A percentile compares a stretch with the other conserved stretches of the same genome.
Evolutionary conservation across 1,140 invertebrate species (phyloP).

Genomic region (Lepidurus apus): DNA sequence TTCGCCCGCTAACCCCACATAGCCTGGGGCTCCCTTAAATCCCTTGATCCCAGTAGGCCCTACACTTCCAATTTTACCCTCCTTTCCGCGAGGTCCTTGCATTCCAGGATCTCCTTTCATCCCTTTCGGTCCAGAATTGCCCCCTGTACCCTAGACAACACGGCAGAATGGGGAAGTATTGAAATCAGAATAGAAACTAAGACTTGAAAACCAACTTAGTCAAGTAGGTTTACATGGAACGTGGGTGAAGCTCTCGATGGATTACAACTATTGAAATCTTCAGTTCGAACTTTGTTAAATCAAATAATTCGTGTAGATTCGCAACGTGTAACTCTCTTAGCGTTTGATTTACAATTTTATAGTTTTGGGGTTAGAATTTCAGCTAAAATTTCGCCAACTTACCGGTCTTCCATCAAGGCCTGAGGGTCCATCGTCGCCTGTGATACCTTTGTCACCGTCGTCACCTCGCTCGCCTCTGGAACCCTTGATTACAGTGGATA

Average conservation of each 20-base stretch:
- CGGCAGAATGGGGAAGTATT: too few relatives aligned
- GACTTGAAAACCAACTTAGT: too few relatives aligned
- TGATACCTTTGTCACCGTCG: conserved; percentile 40
- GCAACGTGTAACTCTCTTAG: too few relatives aligned
- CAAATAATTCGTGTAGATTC: too few relatives aligned
- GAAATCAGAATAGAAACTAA: too few relatives aligned
- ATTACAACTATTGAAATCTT: too few relatives aligned
- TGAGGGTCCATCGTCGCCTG: conserved; percentile 54
- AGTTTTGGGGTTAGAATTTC: too few relatives aligned
- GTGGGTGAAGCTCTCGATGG: too few relatives aligned
- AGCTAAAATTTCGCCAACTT: not conserved
- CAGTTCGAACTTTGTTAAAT: too few relatives aligned
- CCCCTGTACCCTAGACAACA: conserved; percentile 36
- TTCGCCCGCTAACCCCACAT: conserved; percentile 56
- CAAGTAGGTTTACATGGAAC: too few relatives aligned
- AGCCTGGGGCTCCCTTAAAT: conserved; percentile 75
- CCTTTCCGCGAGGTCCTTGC: conserved; percentile 52
- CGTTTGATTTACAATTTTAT: too few relatives aligned
- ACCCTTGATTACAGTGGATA: conserved; percentile 49
- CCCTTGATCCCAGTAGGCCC: conserved; percentile 68
- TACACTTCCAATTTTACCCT: conserved; percentile 48
- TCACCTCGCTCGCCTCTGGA: too few relatives aligned
- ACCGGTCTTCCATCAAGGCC: conserved; percentile 52
- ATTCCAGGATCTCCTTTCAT: conserved; percentile 48
- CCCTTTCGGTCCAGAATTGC: conserved; percentile 38